Percentiles rank a stretch among this genome's conserved stretches.
These are phyloP conservation scores for Circaetus cinerascens DNA, from an alignment of 2,113 vertebrate genomes.

Conservation along the genomic window DNA sequence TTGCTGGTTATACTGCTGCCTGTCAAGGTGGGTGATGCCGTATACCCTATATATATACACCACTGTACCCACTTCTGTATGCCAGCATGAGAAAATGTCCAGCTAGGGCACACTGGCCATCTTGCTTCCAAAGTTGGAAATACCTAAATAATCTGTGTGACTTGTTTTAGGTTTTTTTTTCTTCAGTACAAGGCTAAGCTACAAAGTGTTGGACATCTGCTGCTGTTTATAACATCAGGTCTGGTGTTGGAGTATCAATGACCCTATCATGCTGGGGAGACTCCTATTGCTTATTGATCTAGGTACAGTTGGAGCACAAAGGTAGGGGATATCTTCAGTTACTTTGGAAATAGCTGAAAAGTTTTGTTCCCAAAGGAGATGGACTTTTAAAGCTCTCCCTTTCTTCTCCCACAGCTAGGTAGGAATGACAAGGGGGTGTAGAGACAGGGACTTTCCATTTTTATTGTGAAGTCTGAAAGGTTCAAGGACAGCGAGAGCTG, in stretches of 20 bases:
- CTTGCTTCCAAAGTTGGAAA: not conserved
- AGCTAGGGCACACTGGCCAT: not conserved
- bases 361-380: not conserved
- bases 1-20: not conserved
- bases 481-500: not conserved
- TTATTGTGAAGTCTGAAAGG: not conserved
- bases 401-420: not conserved
- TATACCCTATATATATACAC: not conserved
- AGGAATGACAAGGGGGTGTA: not conserved
- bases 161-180: not conserved
- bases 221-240: not conserved
- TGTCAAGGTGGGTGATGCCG: not conserved
- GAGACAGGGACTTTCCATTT: not conserved
- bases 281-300: not conserved
- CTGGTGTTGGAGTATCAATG: not conserved
- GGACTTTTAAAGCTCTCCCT: not conserved
- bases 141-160: not conserved
- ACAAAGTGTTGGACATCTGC: not conserved
- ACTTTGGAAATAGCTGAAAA: not conserved
- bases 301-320: not conserved
- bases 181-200: not conserved
- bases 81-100: not conserved
- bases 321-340: not conserved
- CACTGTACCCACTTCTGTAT: not conserved
- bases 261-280: not conserved